Percentiles rank a stretch among this genome's conserved stretches.
Evolutionary conservation across 2,113 vertebrate species (phyloP).

Genomic region (Macroglossus sobrinus): DNA sequence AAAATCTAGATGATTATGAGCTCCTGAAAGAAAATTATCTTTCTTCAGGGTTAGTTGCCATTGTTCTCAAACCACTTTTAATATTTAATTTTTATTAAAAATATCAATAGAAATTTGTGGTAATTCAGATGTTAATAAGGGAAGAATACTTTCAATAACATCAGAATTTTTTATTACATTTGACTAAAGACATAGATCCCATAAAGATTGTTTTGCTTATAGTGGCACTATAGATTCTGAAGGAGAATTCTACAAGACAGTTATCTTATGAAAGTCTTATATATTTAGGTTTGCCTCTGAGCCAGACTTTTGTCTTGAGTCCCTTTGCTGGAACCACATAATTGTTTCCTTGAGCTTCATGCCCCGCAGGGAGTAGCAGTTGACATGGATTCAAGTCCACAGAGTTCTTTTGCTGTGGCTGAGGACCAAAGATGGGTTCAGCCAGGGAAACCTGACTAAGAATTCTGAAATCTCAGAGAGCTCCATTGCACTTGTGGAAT

Average conservation of each 20-base stretch:
- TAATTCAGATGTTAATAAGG: not conserved
- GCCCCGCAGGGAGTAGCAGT: not conserved
- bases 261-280: not conserved
- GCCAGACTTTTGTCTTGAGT: not conserved
- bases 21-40: not conserved
- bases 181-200: not conserved
- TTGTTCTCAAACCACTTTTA: not conserved
- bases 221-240: not conserved
- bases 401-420: not conserved
- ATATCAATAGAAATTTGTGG: not conserved
- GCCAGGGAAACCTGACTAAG: not conserved
- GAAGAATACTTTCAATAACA: constrained; percentile 23
- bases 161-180: not conserved
- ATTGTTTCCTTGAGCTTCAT: not conserved
- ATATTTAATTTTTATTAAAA: constrained; percentile 16
- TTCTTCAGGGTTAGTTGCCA: constrained; percentile 33
- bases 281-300: not conserved
- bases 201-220: not conserved
- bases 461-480: not conserved
- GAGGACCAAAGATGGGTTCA: not conserved
- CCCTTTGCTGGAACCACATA: not conserved
- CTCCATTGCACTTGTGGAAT: not conserved
- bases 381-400: not conserved
- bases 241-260: not conserved
- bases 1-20: not conserved